Base-by-base conservation (phyloP, 2,888 invertebrate genomes). In the Himalopsyche japonica region DNA sequence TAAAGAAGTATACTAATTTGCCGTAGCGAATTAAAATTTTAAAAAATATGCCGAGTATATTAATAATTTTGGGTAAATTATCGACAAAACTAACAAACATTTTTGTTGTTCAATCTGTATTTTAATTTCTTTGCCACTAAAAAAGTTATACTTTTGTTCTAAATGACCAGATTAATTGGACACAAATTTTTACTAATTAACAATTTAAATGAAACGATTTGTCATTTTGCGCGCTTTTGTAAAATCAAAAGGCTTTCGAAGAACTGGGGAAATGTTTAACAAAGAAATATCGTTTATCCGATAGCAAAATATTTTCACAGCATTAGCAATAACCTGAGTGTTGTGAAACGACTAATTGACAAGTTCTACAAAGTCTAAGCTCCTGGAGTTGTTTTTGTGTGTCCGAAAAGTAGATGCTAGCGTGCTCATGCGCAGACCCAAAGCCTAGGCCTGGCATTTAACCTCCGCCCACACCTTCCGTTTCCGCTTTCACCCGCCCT, bases 401-500 rank as follows among this genome's bases (percentile, higher is more conserved):
- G 70, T 70, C 70, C 70, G 70, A 70, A 70, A 70, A 70, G 70
- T 70, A 70, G 27, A 30, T 27, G 70, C 27, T 30, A 27, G 27
- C 15, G n/a, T 70, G 70, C 70, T 70, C 70, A 70, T 70, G 70
- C 70, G 70, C 70, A 70, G 70, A 24, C 15, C 27, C 15, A 24
- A 57, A 70, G 70, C 70, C 64, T 64, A 64, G 64, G 70, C 70
- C 70, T 70, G 70, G 70, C 70, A 27, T 70, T 70, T 70, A 70
- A 70, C 70, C 70, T 70, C 70, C 70, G 70, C 70, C 70, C 70
- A 70, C 70, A 70, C 70, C 70, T 70, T 70, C 70, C 70, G 70
- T 70, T 70, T 70, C 70, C 70, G 70, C 70, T 27, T 70, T 70
- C 70, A 70, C 70, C 70, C 70, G 70, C 70, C 70, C 70, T 70